Base-by-base conservation (phyloP, 2,113 vertebrate species). In the Terrapene triunguis region DNA sequence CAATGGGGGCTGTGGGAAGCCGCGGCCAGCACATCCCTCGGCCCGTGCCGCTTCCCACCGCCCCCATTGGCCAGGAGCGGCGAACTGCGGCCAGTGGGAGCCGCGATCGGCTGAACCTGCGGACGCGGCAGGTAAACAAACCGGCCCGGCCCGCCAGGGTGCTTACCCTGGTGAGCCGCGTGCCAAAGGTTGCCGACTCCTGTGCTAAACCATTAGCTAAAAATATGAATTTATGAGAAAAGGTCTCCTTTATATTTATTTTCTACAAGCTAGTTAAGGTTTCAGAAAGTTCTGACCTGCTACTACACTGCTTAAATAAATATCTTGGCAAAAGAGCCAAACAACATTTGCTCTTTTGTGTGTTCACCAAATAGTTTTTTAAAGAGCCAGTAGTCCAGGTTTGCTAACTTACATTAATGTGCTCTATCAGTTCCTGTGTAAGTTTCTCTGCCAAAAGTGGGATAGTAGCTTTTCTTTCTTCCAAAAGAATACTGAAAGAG, bases 381-480 rank as follows among this genome's bases (percentile, higher is more conserved):
- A 78, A 78, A 76, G 24, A 76, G 44, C 10, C 74, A 76, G 42
- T 47, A 76, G 42, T 14, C 21, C 42, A 44, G 7, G 48, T 53
- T n/a, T 24, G 2, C 0, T 12, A 59, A 65, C 95, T 94, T 94
- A 97, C 97, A 2, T 6, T 85, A 94, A 97, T 96, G 79, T 96
- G 95, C 3, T 1, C 5, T 27, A 91, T 96, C 78, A 97, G 94
- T 55, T 96, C 97, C 0, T 27, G 2, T 3, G 94, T 95, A 16
- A 97, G 95, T 53, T 29, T 95, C 21, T 95, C 93, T 9, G 94
- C 97, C 95, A 97, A 50, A 8, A 72, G 16, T 42, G 96, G 91
- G 32, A 96, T 95, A 0, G 94, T 93, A 53, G 96, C 97, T 44
- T 24, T 94, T 17, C 81, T 44, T 69, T 97, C 93, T 17, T 94